phyloP scores from a whole-genome alignment of 2,797 vertebrate species.

The Phaenicophaeus curvirostris region DNA sequence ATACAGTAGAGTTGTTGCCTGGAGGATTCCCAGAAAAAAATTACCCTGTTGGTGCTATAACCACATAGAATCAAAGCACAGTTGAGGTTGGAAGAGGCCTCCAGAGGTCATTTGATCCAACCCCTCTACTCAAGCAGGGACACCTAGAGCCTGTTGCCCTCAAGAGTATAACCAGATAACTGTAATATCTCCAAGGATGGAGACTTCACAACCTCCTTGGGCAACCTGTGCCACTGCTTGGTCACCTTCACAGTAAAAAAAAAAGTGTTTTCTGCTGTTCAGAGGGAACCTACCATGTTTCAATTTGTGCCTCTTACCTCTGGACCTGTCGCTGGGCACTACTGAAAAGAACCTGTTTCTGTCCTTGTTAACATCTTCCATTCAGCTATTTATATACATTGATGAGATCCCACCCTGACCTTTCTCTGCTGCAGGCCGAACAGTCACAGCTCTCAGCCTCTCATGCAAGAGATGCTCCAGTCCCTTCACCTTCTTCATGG shows the following conservation, averaged over 20 bases:
- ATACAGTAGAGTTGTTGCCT: background rate
- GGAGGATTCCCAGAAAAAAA: background rate
- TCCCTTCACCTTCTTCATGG: background rate
- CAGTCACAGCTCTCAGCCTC: background rate
- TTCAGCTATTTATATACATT: background rate
- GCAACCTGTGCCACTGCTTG: background rate
- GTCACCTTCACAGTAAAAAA: background rate
- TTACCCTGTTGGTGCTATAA: background rate
- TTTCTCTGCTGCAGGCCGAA: background rate
- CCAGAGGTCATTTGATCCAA: background rate
- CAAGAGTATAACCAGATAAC: background rate
- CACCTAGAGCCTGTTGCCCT: background rate
- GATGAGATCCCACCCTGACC: background rate
- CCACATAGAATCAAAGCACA: background rate
- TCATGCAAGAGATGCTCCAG: background rate
- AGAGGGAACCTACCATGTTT: background rate
- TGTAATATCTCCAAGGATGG: background rate
- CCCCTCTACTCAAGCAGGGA: background rate
- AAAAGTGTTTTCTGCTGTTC: background rate
- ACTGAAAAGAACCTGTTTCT: background rate
- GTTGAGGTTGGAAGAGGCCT: background rate
- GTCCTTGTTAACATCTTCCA: background rate
- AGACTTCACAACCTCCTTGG: background rate
- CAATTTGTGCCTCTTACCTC: background rate
- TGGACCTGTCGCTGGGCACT: background rate